Conservation (phyloP, 2,797 vertebrate genomes). For the Emydoidea blandingii region DNA sequence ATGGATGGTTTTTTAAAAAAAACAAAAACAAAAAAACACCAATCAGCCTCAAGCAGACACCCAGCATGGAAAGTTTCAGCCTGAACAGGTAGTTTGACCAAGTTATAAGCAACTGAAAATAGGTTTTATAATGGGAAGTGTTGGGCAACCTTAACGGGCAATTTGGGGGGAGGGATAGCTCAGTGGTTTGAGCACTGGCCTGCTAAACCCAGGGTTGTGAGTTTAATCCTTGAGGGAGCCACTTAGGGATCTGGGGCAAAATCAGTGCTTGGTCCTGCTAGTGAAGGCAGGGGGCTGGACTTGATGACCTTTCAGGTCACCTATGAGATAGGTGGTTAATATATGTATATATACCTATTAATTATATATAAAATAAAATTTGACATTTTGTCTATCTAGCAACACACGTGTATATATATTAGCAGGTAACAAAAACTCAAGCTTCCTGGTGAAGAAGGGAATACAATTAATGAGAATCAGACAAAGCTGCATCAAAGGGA, state of each 20-base stretch:
- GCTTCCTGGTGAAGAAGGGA: conserved; percentile 52
- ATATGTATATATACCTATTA: background rate
- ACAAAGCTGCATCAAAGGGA: conserved; percentile 38
- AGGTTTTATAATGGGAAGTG: conserved; percentile 68
- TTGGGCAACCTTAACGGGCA: conserved; percentile 48
- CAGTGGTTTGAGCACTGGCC: too few relatives aligned
- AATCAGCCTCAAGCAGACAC: conserved; percentile 70
- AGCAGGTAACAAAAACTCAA: conserved; percentile 54
- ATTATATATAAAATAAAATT: conserved; percentile 49
- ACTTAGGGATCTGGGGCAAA: too few relatives aligned
- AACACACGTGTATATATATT: conserved; percentile 43
- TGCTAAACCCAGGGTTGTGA: too few relatives aligned
- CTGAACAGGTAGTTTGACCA: conserved; percentile 73
- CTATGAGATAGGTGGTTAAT: too few relatives aligned
- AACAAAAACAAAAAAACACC: conserved; percentile 53
- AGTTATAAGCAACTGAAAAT: conserved; percentile 60
- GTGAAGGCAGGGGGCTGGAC: too few relatives aligned
- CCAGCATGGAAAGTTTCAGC: conserved; percentile 73
- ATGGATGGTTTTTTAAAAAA: conserved; percentile 57
- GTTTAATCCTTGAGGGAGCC: too few relatives aligned
- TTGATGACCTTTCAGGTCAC: too few relatives aligned
- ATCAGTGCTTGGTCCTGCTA: too few relatives aligned
- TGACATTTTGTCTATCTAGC: conserved; percentile 50
- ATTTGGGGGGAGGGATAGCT: background rate
- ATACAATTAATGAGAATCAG: conserved; percentile 53